Conservation (phyloP, 2,797 vertebrate species). For the Semaprochilodus insignis region DNA sequence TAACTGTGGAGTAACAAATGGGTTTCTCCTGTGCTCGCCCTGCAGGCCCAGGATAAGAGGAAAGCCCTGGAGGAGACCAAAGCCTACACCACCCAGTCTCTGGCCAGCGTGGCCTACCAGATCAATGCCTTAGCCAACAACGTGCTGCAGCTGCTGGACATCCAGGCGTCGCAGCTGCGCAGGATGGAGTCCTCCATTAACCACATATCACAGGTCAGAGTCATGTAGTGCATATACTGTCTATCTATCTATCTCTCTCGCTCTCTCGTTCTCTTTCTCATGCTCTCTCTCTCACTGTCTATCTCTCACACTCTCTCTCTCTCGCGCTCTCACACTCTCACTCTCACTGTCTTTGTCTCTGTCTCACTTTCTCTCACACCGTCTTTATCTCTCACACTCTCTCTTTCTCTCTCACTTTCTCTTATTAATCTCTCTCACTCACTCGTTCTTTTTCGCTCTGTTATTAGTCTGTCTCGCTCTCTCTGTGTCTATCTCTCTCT, state of each 20-base stretch:
- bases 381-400: too few species aligned
- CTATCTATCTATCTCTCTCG: background rate
- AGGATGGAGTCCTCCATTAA: slow-evolving; percentile 99
- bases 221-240: background rate
- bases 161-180: slow-evolving; percentile 97
- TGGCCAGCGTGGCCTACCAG: slow-evolving; percentile 99
- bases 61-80: slow-evolving; percentile 99
- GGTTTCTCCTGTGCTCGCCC: background rate
- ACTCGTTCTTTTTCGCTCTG: too few species aligned
- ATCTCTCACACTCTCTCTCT: background rate
- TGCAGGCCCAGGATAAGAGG: slow-evolving; percentile 94
- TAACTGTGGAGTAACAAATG: too few species aligned
- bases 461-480: background rate
- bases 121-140: slow-evolving; percentile 99
- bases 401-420: too few species aligned
- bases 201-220: slow-evolving; percentile 92
- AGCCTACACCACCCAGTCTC: slow-evolving; percentile 98
- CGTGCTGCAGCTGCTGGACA: slow-evolving; percentile 97
- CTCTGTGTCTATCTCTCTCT: too few species aligned
- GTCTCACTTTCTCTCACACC: background rate
- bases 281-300: background rate
- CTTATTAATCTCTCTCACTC: too few species aligned
- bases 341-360: background rate
- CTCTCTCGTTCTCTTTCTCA: background rate
- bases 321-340: background rate